These are phyloP conservation scores for Lagria hirta DNA, from an alignment of 2,888 invertebrate species.

Conservation along the genomic window DNA sequence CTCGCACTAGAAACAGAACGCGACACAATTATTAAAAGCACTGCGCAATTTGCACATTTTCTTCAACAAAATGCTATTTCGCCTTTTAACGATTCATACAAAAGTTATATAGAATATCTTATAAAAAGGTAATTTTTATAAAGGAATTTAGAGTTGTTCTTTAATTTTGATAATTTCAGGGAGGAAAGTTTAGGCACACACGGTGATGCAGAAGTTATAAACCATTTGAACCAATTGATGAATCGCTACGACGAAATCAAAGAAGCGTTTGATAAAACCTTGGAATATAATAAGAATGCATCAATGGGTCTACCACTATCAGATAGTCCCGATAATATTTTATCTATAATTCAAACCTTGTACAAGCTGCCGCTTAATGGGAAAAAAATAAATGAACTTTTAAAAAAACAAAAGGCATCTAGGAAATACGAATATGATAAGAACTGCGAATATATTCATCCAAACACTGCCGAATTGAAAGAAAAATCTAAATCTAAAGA, in stretches of 20 bases:
- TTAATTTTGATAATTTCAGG: conserved; percentile 30
- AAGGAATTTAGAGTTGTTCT: conserved; percentile 2
- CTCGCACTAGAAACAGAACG: conserved; percentile 40
- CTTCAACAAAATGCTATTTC: conserved; percentile 46
- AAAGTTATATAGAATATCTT: conserved; percentile 44
- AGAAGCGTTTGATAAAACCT: conserved; percentile 33
- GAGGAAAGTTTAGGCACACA: conserved; percentile 35
- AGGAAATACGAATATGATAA: conserved; percentile 35
- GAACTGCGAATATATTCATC: conserved; percentile 33
- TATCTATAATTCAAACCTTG: conserved; percentile 32
- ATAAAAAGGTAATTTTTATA: conserved; percentile 39
- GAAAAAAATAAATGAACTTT: conserved; percentile 40
- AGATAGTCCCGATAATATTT: conserved; percentile 36
- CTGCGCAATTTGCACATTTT: conserved; percentile 48
- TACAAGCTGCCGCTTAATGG: conserved; percentile 42
- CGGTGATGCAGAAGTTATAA: conserved; percentile 32
- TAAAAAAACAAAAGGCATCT: conserved; percentile 37
- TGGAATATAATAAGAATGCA: conserved; percentile 23
- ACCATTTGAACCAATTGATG: conserved; percentile 35
- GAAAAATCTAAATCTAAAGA: no score
- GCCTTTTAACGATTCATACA: conserved; percentile 46
- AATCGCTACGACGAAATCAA: conserved; percentile 39
- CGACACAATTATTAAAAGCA: conserved; percentile 36
- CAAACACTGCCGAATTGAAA: no score
- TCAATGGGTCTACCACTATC: conserved; percentile 7